phyloP scores from a whole-genome alignment of 2,797 vertebrate genomes.

The Enteromius trimaculatus region DNA sequence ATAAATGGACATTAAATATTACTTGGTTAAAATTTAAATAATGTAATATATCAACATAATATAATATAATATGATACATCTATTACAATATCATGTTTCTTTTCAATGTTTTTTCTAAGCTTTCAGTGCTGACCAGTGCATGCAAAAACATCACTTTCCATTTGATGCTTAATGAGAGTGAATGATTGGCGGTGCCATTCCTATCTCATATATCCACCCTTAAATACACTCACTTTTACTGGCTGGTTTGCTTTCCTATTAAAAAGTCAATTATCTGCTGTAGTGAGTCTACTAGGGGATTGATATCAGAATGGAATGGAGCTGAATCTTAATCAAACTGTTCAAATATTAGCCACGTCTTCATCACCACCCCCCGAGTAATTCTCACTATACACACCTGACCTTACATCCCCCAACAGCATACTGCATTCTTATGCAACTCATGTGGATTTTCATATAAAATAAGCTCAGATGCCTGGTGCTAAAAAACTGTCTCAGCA shows the following conservation, averaged over 20 bases:
- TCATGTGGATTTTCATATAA: constrained; percentile 1
- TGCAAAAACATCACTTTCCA: not conserved
- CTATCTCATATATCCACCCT: not conserved
- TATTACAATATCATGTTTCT: not conserved
- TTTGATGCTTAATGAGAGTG: not conserved
- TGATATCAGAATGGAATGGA: constrained; percentile 33
- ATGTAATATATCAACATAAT: too few species aligned
- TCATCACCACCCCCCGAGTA: constrained; percentile 8
- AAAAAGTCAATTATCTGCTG: constrained; percentile 46
- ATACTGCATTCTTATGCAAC: not conserved
- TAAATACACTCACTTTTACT: not conserved
- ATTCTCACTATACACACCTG: constrained; percentile 24
- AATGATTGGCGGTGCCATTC: constrained; percentile 3
- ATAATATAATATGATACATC: not conserved
- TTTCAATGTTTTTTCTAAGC: too few species aligned
- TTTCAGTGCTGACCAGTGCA: not conserved
- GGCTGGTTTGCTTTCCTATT: constrained; percentile 18
- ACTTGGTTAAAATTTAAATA: not conserved
- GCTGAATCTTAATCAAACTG: constrained; percentile 47
- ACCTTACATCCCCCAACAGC: constrained; percentile 1
- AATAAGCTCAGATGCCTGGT: constrained; percentile 1
- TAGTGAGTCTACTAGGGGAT: constrained; percentile 35
- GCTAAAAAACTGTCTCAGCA: not conserved
- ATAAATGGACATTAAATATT: not conserved
- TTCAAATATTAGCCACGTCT: constrained; percentile 28